A percentile compares a stretch with the other conserved stretches of the same genome.
phyloP scores from a whole-genome alignment of 2,888 invertebrate genomes.

The Halictus quadricinctus region DNA sequence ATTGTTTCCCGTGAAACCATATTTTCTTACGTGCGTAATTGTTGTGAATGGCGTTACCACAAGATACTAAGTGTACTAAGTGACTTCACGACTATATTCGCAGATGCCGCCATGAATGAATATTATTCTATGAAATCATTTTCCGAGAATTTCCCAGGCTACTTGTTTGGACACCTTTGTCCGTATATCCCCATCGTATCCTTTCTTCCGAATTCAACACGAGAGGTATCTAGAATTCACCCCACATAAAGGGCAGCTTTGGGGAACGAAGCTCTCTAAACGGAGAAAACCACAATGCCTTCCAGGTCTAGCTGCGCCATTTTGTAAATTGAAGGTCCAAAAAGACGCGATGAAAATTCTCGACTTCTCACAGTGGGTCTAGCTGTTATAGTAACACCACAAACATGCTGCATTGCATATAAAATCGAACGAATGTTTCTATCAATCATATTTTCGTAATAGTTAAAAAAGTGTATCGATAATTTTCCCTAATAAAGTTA shows the following conservation, averaged over 20 bases:
- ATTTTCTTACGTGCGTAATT: too few species aligned
- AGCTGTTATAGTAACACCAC: not conserved
- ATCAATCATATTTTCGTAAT: not conserved
- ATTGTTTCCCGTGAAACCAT: too few species aligned
- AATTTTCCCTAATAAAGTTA: not conserved
- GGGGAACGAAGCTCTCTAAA: slow-evolving; percentile 55
- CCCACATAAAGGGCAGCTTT: slow-evolving; percentile 60
- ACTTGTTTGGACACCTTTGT: slow-evolving; percentile 28
- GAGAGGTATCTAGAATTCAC: slow-evolving; percentile 59
- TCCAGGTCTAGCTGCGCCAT: slow-evolving; percentile 62
- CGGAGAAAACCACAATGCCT: slow-evolving; percentile 64
- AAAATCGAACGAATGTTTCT: not conserved
- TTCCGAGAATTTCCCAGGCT: slow-evolving; percentile 65
- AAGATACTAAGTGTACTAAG: not conserved
- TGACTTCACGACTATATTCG: slow-evolving; percentile 4
- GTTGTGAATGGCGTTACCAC: too few species aligned
- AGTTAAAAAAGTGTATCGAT: not conserved
- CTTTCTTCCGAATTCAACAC: slow-evolving; percentile 53
- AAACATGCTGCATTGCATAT: too few species aligned
- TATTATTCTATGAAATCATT: slow-evolving; percentile 30
- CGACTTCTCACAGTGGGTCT: not conserved
- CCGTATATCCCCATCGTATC: slow-evolving; percentile 12
- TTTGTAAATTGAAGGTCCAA: slow-evolving; percentile 60
- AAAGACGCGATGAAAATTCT: slow-evolving; percentile 38
- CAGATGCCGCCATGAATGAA: slow-evolving; percentile 40